Evolutionary conservation across 2,113 vertebrate genomes (phyloP).

Genomic region (Apus apus): DNA sequence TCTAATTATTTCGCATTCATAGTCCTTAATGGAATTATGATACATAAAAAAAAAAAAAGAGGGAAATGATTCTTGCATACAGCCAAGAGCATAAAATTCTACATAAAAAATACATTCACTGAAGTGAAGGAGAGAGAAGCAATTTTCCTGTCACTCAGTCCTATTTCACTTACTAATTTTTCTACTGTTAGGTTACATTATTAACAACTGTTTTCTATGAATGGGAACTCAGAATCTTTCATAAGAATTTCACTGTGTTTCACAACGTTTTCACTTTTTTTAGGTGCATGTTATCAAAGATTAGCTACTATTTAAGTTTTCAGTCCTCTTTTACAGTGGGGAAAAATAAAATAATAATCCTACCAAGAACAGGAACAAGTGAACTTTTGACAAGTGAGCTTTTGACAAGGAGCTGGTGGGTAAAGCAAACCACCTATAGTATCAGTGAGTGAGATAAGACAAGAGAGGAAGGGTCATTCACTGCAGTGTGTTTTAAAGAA

Average conservation of each 20-base stretch:
- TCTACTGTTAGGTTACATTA: neutral
- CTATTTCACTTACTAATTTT: neutral
- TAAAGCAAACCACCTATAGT: neutral
- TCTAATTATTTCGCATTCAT: conserved; percentile 15
- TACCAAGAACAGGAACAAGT: neutral
- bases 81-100: neutral
- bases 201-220: neutral
- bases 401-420: neutral
- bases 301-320: neutral
- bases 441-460: neutral
- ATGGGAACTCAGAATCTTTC: neutral
- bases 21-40: conserved; percentile 12
- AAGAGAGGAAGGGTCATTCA: neutral
- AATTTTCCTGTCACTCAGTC: neutral
- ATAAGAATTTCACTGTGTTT: neutral
- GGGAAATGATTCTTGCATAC: neutral
- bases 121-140: neutral
- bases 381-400: neutral
- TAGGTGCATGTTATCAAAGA: neutral
- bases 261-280: neutral
- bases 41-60: neutral
- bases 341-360: neutral
- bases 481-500: neutral
- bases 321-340: neutral
- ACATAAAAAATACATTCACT: neutral